A percentile compares a stretch with the other conserved stretches of the same genome.
Evolutionary conservation across 2,113 vertebrate genomes (phyloP).

Genomic region (Notothenia rossii): DNA sequence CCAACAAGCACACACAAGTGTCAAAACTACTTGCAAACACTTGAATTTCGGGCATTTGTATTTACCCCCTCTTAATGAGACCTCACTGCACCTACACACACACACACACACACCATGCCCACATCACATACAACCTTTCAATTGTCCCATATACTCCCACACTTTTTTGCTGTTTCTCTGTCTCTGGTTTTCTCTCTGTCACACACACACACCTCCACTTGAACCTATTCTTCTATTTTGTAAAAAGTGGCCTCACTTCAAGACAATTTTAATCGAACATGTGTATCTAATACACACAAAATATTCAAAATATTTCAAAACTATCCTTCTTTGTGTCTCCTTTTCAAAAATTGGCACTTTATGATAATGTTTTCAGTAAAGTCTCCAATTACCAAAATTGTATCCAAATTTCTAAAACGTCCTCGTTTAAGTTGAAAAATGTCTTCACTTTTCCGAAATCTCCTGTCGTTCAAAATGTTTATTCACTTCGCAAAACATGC

Average conservation of each 20-base stretch:
- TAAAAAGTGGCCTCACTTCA: neutral
- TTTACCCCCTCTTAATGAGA: neutral
- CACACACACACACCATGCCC: neutral
- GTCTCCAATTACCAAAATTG: neutral
- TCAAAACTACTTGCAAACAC: neutral
- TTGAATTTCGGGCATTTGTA: conserved; percentile 1
- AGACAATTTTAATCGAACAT: neutral
- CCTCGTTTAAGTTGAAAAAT: neutral
- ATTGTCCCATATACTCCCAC: conserved; percentile 41
- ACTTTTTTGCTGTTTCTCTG: conserved; percentile 3
- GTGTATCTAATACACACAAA: neutral
- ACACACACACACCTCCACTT: neutral
- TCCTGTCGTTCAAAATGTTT: neutral
- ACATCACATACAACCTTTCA: conserved; percentile 47
- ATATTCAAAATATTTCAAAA: neutral
- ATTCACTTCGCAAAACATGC: neutral
- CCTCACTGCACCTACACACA: neutral
- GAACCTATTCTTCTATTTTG: neutral
- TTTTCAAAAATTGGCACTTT: neutral
- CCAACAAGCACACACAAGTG: neutral
- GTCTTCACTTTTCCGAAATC: neutral
- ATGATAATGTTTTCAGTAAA: neutral
- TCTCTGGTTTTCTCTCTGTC: neutral
- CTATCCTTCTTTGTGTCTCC: neutral
- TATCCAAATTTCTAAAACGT: neutral